These are phyloP conservation scores for Ganaspis brasiliensis DNA, from an alignment of 2,888 invertebrate genomes.

Conservation along the genomic window DNA sequence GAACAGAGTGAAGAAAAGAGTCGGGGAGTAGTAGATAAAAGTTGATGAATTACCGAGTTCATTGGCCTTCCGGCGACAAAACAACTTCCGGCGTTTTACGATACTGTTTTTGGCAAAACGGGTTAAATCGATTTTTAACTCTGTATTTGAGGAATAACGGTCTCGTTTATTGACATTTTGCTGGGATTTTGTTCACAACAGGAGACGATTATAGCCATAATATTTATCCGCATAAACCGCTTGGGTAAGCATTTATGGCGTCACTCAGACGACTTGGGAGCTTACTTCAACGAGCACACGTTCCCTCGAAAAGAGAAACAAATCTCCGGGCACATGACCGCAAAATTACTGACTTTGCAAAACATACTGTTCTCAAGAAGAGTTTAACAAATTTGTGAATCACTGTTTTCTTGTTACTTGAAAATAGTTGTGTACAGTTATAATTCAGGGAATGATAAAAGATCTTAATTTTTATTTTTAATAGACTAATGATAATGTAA, in stretches of 20 bases:
- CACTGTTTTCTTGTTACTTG: no score
- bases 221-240: conserved; percentile 20
- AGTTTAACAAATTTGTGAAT: not conserved
- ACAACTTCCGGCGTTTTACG: conserved; percentile 9
- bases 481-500: no score
- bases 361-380: not conserved
- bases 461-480: no score
- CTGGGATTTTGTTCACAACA: not conserved
- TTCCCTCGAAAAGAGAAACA: conserved; percentile 19
- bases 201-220: not conserved
- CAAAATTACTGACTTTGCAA: conserved; percentile 15
- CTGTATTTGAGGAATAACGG: not conserved
- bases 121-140: not conserved
- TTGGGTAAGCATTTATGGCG: conserved; percentile 10
- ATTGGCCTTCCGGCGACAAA: not conserved
- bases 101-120: not conserved
- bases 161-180: conserved; percentile 5
- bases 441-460: no score
- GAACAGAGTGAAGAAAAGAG: not conserved
- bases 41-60: conserved; percentile 1
- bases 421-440: no score
- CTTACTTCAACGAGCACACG: not conserved
- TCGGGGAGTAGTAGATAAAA: not conserved
- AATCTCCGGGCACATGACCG: conserved; percentile 18
- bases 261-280: conserved; percentile 7